Percentiles rank a stretch among this genome's conserved stretches.
These are phyloP conservation scores for Ciconia nigra DNA, from an alignment of 2,797 vertebrate genomes.

Conservation along the genomic window DNA sequence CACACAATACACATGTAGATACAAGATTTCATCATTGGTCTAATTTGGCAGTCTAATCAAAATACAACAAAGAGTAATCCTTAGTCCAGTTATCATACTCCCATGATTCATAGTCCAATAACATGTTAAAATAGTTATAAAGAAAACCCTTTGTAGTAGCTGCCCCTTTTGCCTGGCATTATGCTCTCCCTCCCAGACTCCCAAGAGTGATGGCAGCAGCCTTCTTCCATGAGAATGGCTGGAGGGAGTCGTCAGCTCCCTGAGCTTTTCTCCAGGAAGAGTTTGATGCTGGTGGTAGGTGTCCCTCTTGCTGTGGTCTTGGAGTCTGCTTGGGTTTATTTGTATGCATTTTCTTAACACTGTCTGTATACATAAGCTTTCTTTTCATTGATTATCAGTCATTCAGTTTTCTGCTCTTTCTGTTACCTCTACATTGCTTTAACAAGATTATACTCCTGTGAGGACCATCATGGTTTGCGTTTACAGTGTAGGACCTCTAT, in stretches of 20 bases:
- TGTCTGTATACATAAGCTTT: not conserved
- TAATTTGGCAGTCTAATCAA: not conserved
- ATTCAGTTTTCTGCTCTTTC: not conserved
- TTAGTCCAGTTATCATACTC: not conserved
- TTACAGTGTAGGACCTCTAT: not conserved
- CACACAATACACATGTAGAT: not conserved
- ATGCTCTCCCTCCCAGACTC: not conserved
- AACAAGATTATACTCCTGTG: not conserved
- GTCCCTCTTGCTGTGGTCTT: not conserved
- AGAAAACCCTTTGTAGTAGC: not conserved
- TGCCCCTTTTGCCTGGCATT: not conserved
- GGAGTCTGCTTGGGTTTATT: not conserved
- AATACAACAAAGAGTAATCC: not conserved
- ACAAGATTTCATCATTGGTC: not conserved
- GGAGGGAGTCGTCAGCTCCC: not conserved
- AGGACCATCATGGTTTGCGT: not conserved
- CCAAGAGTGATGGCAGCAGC: not conserved
- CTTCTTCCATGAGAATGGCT: not conserved
- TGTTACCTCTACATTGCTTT: not conserved
- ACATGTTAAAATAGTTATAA: not conserved
- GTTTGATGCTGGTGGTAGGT: not conserved
- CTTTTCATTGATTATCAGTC: not conserved
- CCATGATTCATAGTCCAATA: not conserved
- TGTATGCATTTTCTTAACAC: not conserved
- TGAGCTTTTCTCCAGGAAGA: not conserved